Conservation (phyloP, 1,140 invertebrate species). For the Lordiphosa collinella region DNA sequence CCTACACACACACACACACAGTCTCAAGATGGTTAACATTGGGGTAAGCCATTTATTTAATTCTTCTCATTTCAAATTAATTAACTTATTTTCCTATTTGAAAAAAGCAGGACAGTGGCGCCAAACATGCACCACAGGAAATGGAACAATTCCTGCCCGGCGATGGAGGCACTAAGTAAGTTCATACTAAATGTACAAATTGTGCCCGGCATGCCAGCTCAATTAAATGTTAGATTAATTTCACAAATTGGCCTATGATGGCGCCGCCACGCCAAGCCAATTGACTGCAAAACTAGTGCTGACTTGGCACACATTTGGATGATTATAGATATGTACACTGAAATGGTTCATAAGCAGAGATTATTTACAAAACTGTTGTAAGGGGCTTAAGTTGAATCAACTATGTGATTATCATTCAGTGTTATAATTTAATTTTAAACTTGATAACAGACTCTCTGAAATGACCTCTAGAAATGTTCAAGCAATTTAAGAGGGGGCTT, state of each 20-base stretch:
- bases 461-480: no score
- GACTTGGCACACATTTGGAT: background rate
- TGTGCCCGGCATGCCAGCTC: constrained; percentile 16
- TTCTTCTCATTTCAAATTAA: constrained; percentile 24
- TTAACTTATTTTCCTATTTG: constrained; percentile 13
- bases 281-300: constrained; percentile 20
- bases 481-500: no score
- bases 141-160: constrained; percentile 84
- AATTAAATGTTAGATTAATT: constrained; percentile 43
- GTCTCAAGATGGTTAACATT: constrained; percentile 71
- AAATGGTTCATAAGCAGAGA: background rate
- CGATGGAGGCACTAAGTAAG: constrained; percentile 72
- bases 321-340: background rate
- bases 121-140: constrained; percentile 80
- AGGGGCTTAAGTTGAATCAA: no score
- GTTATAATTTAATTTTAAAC: no score
- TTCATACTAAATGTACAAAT: constrained; percentile 21
- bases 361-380: no score
- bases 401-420: no score
- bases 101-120: constrained; percentile 54
- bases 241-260: constrained; percentile 45
- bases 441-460: no score
- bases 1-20: constrained; percentile 5
- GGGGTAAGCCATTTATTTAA: constrained; percentile 48
- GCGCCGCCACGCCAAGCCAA: constrained; percentile 30